These are phyloP conservation scores for Mongoloraphidia duomilia DNA, from an alignment of 2,888 invertebrate genomes.

Conservation along the genomic window DNA sequence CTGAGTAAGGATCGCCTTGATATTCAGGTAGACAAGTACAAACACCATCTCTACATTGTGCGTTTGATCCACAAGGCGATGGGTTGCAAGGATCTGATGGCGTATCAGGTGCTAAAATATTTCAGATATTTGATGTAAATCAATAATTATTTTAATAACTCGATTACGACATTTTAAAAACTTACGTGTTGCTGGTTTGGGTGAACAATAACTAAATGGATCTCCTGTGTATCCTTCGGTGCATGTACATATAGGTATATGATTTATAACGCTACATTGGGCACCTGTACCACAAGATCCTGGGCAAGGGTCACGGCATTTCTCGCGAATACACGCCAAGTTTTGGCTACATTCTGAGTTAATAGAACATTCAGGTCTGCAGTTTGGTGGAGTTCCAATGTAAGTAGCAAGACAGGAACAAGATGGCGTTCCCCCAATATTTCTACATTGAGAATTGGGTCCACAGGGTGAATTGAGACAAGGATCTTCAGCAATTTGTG, in stretches of 20 bases:
- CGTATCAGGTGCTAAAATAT: neutral
- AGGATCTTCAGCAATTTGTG: conserved; percentile 34
- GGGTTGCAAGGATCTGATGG: conserved; percentile 42
- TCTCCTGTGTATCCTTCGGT: conserved; percentile 41
- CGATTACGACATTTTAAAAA: neutral
- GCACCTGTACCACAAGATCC: conserved; percentile 47
- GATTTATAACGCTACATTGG: conserved; percentile 46
- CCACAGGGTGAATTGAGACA: conserved; percentile 65
- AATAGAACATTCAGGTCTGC: conserved; percentile 56
- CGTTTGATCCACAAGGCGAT: conserved; percentile 59
- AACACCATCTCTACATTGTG: conserved; percentile 33
- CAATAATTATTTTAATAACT: conserved; percentile 7
- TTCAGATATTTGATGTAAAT: too few species aligned
- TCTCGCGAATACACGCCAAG: conserved; percentile 54
- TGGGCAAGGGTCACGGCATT: conserved; percentile 55
- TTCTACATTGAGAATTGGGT: conserved; percentile 57
- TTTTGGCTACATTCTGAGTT: conserved; percentile 51
- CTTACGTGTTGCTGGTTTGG: conserved; percentile 21
- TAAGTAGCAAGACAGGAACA: conserved; percentile 53
- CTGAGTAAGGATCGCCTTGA: conserved; percentile 35
- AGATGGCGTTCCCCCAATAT: conserved; percentile 31
- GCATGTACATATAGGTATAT: conserved; percentile 50
- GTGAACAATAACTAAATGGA: conserved; percentile 32
- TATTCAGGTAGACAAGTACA: conserved; percentile 34
- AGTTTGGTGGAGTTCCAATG: conserved; percentile 55